Base-by-base conservation (phyloP, 2,888 invertebrate species). In the Octonoba sinensis region DNA sequence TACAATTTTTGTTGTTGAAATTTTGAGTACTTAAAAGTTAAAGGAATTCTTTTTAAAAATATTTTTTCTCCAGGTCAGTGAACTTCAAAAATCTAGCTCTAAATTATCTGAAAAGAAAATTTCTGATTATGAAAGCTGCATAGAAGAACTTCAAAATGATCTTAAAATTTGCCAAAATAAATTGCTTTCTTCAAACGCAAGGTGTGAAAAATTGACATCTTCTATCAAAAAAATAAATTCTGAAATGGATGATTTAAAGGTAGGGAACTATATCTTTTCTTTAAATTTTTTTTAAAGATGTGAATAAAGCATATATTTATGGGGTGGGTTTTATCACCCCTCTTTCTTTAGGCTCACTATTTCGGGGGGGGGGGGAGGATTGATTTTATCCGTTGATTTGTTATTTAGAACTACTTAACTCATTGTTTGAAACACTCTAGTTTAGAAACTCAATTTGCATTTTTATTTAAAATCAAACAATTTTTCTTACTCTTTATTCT, bases 221-320 rank as follows among this genome's bases (percentile, higher is more conserved):
- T 87, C 92, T 84, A 87, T 94, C 16, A 89, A 92, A 62, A 91
- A 93, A 12, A 89, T 95, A 56, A 93, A 94, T 87, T 91, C 92
- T 78, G 93, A 95, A 88, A 91, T 95, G 89, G 91, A 92, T 16
- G 89, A 92, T 75, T 87, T 95, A 77, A 94, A 94, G 87, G 93
- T 92, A 73, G n/a, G 22, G 12, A 22, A 20, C 12, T 57, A 13
- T 18, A 1, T 36, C 8, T 36, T 36, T n/a, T n/a, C n/a, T n/a
- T 8, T 27, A 6, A 27, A 36, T 3, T 36, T 3, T n/a, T n/a
- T n/a, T n/a, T n/a, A n/a, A n/a, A n/a, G n/a, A n/a, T n/a, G n/a
- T n/a, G n/a, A n/a, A n/a, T n/a, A n/a, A n/a, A n/a, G n/a, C n/a
- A n/a, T n/a, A n/a, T n/a, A n/a, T n/a, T n/a, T n/a, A n/a, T n/a